Conservation (phyloP, 2,797 vertebrate genomes). For the Neosilurus hyrtlii region DNA sequence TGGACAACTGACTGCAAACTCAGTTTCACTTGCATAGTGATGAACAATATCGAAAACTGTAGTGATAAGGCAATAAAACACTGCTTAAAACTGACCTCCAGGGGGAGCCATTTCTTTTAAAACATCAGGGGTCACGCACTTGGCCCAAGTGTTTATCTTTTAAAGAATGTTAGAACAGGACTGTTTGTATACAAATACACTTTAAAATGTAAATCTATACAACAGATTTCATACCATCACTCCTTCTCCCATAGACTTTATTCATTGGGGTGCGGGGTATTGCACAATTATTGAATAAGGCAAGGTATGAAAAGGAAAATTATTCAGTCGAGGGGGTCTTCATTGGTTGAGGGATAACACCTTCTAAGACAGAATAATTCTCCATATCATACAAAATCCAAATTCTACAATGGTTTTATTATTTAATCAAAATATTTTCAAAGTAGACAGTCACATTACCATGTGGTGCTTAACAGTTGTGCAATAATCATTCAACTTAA, state of each 20-base stretch:
- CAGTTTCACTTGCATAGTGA: conserved; percentile 26
- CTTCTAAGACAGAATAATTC: too few species aligned
- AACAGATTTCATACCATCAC: too few species aligned
- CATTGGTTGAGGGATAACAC: too few species aligned
- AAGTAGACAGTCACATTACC: too few species aligned
- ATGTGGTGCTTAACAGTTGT: too few species aligned
- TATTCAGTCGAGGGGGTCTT: too few species aligned
- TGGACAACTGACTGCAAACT: conserved; percentile 10
- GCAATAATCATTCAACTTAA: too few species aligned
- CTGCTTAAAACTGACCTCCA: conserved; percentile 14
- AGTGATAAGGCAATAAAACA: conserved; percentile 3
- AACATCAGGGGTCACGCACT: background rate
- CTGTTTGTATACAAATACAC: background rate
- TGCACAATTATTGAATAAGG: too few species aligned
- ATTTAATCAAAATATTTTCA: too few species aligned
- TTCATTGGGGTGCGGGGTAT: background rate
- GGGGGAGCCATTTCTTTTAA: conserved; percentile 33
- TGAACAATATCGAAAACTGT: background rate
- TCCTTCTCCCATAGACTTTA: background rate
- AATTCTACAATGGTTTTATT: too few species aligned
- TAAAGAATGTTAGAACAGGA: background rate
- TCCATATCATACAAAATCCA: too few species aligned
- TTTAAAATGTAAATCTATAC: background rate
- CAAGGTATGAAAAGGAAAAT: too few species aligned
- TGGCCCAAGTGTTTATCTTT: background rate